Base-by-base conservation (phyloP, 37 sponge, comb jelly and placozoan genomes). In the Crambe crambe region DNA sequence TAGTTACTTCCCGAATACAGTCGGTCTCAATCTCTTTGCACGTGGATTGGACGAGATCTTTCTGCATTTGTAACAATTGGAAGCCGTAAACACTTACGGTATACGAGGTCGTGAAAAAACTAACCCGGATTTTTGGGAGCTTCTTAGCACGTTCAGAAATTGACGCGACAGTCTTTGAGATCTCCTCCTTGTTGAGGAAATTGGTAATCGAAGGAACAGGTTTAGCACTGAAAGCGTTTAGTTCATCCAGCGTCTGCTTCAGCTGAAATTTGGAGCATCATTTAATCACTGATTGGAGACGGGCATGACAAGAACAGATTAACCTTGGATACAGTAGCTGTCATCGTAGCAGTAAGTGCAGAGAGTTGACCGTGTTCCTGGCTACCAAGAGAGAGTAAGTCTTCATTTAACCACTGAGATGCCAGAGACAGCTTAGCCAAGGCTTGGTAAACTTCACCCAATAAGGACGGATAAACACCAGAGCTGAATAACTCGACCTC, bases 341-440 rank as follows among this genome's bases (percentile, higher is more conserved):
- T 41, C 42, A 70, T 6, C 23, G 36, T 12, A 42, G 43, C 71
- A 22, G 39, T 1, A 26, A 39, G 17, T 5, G 61, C 17, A 5
- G 30, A 34, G 42, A 76, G 61, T 25, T 56, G 35, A 37, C 25
- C 8, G 15, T 60, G 59, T 1, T 37, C 42, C 1, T 42, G 6
- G 71, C 58, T 27, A 21, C 22, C 26, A 42, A 76, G 26, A 22
- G 76, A 38, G 23, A 21, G 18, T 29, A 72, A 30, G 42, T 76
- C 76, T 59, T 76, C 42, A 30, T 39, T 10, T 22, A 76, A 20
- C 88, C 76, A 76, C 38, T 81, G 73, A 37, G n/a, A 3, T 2
- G 87, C 81, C 35, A 80, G 76, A n/a, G 76, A 32, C 22, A 58
- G 76, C 68, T 68, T 64, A 12, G 87, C 87, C 37, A 73, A 3